Conservation (phyloP, 2,797 vertebrate genomes). For the Brachymystax lenok region DNA sequence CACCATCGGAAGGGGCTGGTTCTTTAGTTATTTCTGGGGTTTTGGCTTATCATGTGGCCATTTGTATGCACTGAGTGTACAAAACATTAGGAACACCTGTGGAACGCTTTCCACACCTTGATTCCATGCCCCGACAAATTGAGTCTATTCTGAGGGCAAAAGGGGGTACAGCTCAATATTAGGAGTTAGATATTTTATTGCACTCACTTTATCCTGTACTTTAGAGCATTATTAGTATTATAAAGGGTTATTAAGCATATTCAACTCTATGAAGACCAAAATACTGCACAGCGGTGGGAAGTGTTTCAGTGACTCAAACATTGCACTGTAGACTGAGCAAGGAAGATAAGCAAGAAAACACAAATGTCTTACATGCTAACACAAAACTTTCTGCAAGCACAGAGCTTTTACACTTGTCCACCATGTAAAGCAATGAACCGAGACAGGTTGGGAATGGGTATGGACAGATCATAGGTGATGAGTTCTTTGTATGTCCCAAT, state of each 20-base stretch:
- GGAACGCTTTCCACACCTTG: no score
- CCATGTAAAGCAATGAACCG: background rate
- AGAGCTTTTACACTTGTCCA: conserved; percentile 10
- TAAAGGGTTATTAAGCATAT: no score
- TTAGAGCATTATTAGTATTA: no score
- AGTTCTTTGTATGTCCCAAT: background rate
- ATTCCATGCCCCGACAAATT: no score
- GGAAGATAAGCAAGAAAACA: background rate
- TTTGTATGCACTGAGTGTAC: background rate
- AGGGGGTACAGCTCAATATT: no score
- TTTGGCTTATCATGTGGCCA: background rate
- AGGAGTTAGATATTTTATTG: no score
- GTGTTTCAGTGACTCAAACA: background rate
- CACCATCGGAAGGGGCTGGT: background rate
- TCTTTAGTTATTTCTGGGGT: background rate
- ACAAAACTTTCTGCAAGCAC: background rate
- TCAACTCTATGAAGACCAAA: background rate
- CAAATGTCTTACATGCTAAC: background rate
- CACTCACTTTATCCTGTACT: no score
- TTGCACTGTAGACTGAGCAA: background rate
- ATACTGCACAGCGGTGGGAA: background rate
- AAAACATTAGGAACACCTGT: no score
- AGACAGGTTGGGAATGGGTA: background rate
- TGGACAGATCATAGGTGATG: background rate
- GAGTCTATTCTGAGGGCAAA: no score